Base-by-base conservation (phyloP, 1,140 invertebrate species). In the Sesamia nonagrioides region DNA sequence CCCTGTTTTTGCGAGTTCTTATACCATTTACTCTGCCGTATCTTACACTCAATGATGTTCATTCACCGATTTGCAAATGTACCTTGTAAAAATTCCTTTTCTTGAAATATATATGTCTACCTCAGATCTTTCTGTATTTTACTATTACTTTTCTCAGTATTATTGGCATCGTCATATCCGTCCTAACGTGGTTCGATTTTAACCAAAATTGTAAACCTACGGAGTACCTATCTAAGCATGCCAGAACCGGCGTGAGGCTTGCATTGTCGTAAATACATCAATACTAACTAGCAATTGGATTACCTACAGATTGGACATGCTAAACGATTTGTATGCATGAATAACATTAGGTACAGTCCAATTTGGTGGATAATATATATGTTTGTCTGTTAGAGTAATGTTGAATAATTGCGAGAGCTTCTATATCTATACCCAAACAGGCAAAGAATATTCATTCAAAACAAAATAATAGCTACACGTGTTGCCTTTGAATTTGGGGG, bases 321-420 rank as follows among this genome's bases (percentile, higher is more conserved):
- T 71, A 71, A 71, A 71, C 68, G 48, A 71, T 71, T 68, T 52
- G 68, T 35, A 45, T 27, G 68, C 68, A 52, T 71, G 68, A 71
- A 35, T 71, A 27, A 18, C 68, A 48, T 52, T 42, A n/a, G n/a
- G n/a, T n/a, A 71, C 45, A 33, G 27, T 37, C 13, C 48, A 52
- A 50, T 50, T 71, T 27, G 27, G 52, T 2, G 0, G 17, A 15
- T n/a, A n/a, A n/a, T n/a, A n/a, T n/a, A 13, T 54, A n/a, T 52
- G 50, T 45, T 45, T 68, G 21, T 27, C 6, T 50, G 18, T 68
- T 33, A n/a, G 7, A 15, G 21, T 68, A 50, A 66, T 68, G 42
- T 48, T 33, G 63, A 50, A 40, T 18, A 42, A 48, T 33, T 27
- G 27, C 27, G 1, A 27, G 27, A 3, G 27, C 27, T 27, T 27